Base-by-base conservation (phyloP, 2,113 vertebrate genomes). In the Ceyx melanurus region DNA sequence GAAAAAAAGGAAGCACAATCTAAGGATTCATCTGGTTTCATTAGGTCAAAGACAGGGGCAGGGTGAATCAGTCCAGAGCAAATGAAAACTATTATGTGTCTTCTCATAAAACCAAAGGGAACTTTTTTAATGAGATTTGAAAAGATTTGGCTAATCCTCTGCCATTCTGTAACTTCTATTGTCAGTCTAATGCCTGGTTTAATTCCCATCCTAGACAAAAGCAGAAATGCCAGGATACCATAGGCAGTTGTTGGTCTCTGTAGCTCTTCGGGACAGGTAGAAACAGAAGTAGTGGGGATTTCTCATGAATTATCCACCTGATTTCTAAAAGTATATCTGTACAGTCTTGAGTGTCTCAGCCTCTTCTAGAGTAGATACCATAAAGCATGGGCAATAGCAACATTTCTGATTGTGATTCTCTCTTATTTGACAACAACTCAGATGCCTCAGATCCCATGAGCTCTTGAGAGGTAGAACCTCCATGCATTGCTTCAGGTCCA, bases 61-160 rank as follows among this genome's bases (percentile, higher is more conserved):
- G 43, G 53, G n/a, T 80, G 50, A 95, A 84, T 90, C 83, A 51
- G 35, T 57, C 29, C 51, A 60, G 46, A 82, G 60, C 43, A 93
- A 79, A 82, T 48, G 23, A 89, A 89, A 91, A 60, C 37, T 53
- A 17, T 76, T 43, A 70, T 67, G 68, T 23, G 33, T n/a, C 70
- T 92, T 46, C 56, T 86, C 72, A 31, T 86, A 92, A 90, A 92
- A 67, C 58, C 53, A 60, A 92, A 85, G 25, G 22, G 46, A 84
- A 45, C 7, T 37, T 83, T 42, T 86, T 33, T 45, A 4, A 56
- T 77, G 65, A 81, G 29, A 45, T 90, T 65, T 58, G 31, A 77
- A 86, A 61, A 71, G 54, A 64, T 64, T 43, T 82, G 71, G 56
- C 51, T 85, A 77, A 48, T 89, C 31, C 45, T 82, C 37, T 10